A percentile compares a stretch with the other conserved stretches of the same genome.
phyloP scores from a whole-genome alignment of 2,888 invertebrate species.

The Zele albiditarsus region DNA sequence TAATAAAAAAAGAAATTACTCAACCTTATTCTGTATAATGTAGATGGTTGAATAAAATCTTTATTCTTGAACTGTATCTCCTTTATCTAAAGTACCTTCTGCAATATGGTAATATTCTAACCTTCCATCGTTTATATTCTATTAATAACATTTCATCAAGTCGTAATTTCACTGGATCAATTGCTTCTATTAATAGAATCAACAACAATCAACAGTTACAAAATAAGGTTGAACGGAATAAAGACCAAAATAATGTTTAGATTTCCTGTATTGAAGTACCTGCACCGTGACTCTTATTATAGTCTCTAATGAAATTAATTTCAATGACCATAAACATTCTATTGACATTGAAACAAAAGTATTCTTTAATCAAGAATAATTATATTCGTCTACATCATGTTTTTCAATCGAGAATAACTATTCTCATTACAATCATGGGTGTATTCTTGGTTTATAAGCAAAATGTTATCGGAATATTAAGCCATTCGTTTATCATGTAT shows the following conservation, averaged over 20 bases:
- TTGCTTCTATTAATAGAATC: neutral
- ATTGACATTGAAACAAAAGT: neutral
- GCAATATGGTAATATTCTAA: neutral
- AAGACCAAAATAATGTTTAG: neutral
- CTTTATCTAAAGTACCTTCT: slow-evolving; percentile 61
- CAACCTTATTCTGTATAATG: slow-evolving; percentile 68
- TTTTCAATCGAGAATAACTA: too few species aligned
- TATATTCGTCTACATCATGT: too few species aligned
- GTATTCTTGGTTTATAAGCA: too few species aligned
- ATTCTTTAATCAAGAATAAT: too few species aligned
- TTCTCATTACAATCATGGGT: too few species aligned
- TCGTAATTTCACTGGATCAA: neutral
- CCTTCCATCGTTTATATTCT: neutral
- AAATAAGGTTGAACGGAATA: slow-evolving; percentile 45
- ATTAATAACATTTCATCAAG: neutral
- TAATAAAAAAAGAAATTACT: slow-evolving; percentile 60
- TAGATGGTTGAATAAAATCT: slow-evolving; percentile 67
- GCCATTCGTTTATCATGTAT: too few species aligned
- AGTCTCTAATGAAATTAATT: neutral
- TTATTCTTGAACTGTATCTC: slow-evolving; percentile 69
- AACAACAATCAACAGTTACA: slow-evolving; percentile 20
- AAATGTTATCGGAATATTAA: too few species aligned
- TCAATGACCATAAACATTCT: neutral
- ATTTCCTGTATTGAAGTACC: slow-evolving; percentile 16
- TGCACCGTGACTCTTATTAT: neutral